phyloP scores from a whole-genome alignment of 2,888 invertebrate genomes.

The Eudemis profundana region DNA sequence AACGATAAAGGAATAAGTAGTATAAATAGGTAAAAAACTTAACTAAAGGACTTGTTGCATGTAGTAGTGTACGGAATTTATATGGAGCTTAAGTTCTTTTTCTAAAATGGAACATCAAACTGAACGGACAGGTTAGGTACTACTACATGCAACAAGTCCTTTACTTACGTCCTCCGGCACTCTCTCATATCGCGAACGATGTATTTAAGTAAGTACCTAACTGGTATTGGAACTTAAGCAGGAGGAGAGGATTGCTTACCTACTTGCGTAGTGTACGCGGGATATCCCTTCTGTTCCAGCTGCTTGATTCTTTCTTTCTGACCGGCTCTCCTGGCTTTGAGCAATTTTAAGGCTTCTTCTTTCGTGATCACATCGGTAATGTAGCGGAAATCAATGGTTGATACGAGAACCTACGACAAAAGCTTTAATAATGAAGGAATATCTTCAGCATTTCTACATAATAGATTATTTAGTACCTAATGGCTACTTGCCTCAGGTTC shows the following conservation, averaged over 20 bases:
- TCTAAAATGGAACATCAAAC: no score
- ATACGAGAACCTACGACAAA: conserved; percentile 87
- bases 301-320: conserved; percentile 87
- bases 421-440: not conserved
- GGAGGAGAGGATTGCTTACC: no score
- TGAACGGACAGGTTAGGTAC: no score
- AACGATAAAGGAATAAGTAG: not conserved
- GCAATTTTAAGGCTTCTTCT: conserved; percentile 90
- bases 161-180: not conserved
- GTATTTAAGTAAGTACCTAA: not conserved
- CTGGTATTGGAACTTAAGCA: no score
- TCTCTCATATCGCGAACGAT: no score
- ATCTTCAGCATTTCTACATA: no score
- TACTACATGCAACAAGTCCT: no score
- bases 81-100: not conserved
- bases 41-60: no score
- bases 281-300: conserved; percentile 89
- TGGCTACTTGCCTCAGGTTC: conserved; percentile 88
- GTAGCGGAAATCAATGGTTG: conserved; percentile 93
- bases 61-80: no score
- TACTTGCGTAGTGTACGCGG: conserved; percentile 94
- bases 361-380: conserved; percentile 93
- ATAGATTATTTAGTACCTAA: no score
- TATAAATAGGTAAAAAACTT: no score
- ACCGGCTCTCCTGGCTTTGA: conserved; percentile 84